Conservation (phyloP, 2,797 vertebrate species). For the Scolopax bukidnonensis region DNA sequence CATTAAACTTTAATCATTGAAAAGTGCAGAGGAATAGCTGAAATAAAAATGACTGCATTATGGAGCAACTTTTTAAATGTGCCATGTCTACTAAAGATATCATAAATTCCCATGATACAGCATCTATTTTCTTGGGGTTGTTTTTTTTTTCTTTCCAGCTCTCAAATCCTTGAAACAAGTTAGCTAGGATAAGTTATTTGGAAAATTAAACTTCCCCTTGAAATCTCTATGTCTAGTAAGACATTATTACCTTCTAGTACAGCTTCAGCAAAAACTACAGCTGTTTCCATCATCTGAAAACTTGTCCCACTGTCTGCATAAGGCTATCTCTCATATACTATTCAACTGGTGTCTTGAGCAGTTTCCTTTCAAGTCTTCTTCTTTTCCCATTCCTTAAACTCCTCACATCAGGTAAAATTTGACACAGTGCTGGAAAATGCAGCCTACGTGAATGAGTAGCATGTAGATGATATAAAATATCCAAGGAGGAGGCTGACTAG, state of each 20-base stretch:
- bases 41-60: constrained; percentile 1
- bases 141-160: neutral
- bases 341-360: neutral
- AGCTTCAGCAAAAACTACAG: neutral
- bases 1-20: constrained; percentile 59
- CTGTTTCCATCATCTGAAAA: neutral
- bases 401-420: neutral
- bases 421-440: neutral
- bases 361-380: neutral
- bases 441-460: neutral
- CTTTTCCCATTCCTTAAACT: neutral
- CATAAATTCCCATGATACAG: neutral
- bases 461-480: neutral
- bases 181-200: neutral
- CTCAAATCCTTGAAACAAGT: neutral
- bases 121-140: neutral
- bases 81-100: neutral
- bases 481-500: neutral
- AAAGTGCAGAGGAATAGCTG: constrained; percentile 1
- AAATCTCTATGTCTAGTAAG: neutral
- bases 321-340: neutral
- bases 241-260: neutral
- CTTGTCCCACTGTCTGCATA: neutral
- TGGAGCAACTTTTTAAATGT: neutral
- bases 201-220: neutral